Evolutionary conservation across 2,113 vertebrate genomes (phyloP).

Genomic region (Hiodon tergisus): DNA sequence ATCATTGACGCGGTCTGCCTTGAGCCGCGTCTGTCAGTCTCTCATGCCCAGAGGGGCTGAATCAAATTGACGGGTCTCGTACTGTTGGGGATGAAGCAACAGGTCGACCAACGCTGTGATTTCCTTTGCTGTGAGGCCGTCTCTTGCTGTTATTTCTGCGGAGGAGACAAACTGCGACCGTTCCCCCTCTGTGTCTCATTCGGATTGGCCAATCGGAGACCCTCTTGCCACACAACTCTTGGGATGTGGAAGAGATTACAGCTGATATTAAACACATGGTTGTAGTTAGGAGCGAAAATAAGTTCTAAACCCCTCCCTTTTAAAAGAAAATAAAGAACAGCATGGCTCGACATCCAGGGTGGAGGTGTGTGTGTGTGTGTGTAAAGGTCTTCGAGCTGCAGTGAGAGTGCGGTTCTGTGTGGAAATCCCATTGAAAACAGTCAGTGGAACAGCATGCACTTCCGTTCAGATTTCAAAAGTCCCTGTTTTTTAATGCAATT

Average conservation of each 20-base stretch:
- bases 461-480: background rate
- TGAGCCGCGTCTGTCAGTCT: background rate
- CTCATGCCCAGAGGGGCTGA: too few relatives aligned
- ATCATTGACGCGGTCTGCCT: background rate
- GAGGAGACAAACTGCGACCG: background rate
- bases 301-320: constrained; percentile 10
- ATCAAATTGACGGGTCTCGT: too few relatives aligned
- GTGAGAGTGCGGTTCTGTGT: background rate
- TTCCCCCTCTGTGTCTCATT: constrained; percentile 32
- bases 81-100: too few relatives aligned
- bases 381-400: background rate
- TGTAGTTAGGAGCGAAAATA: constrained; percentile 55
- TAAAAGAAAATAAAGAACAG: constrained; percentile 29
- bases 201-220: background rate
- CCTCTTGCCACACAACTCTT: constrained; percentile 42
- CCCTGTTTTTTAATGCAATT: background rate
- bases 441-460: background rate
- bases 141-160: background rate
- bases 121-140: background rate
- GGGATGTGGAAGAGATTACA: constrained; percentile 66
- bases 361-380: constrained; percentile 37
- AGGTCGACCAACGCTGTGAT: too few relatives aligned
- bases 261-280: constrained; percentile 76
- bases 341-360: constrained; percentile 46
- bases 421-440: background rate